phyloP scores from a whole-genome alignment of 2,888 invertebrate species.

The Anticlea derivata region DNA sequence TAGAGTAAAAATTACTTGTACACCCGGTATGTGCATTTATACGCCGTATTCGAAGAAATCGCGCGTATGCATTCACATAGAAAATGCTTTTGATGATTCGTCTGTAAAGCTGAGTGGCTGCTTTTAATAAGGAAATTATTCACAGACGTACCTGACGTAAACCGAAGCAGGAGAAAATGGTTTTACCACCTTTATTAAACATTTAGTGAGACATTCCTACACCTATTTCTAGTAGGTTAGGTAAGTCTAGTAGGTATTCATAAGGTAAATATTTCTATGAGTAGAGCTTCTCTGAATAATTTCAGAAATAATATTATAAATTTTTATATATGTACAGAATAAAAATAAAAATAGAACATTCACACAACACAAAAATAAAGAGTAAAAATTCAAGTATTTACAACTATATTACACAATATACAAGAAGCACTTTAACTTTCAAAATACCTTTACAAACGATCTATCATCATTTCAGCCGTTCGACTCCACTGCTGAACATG shows the following conservation, averaged over 20 bases:
- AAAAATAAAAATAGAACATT: too few species aligned
- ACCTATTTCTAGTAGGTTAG: neutral
- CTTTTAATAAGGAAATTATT: constrained; percentile 28
- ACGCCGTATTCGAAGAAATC: constrained; percentile 24
- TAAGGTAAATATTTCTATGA: neutral
- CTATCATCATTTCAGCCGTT: too few species aligned
- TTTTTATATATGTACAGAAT: too few species aligned
- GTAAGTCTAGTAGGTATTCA: too few species aligned
- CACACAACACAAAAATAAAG: too few species aligned
- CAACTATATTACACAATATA: too few species aligned
- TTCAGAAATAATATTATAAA: neutral
- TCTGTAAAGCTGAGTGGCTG: constrained; percentile 29
- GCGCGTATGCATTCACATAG: constrained; percentile 34
- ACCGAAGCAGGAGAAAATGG: constrained; percentile 1
- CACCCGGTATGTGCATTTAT: constrained; percentile 1
- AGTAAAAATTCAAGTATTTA: too few species aligned
- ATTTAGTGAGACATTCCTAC: neutral
- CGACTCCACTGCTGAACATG: too few species aligned
- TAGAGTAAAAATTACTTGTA: neutral
- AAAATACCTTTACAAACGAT: too few species aligned
- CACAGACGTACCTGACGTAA: constrained; percentile 3
- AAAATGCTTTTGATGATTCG: constrained; percentile 37
- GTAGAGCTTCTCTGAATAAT: neutral
- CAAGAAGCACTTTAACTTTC: too few species aligned
- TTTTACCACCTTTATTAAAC: constrained; percentile 4